phyloP scores from a whole-genome alignment of 2,113 vertebrate species.

The Ramphastos sulfuratus region DNA sequence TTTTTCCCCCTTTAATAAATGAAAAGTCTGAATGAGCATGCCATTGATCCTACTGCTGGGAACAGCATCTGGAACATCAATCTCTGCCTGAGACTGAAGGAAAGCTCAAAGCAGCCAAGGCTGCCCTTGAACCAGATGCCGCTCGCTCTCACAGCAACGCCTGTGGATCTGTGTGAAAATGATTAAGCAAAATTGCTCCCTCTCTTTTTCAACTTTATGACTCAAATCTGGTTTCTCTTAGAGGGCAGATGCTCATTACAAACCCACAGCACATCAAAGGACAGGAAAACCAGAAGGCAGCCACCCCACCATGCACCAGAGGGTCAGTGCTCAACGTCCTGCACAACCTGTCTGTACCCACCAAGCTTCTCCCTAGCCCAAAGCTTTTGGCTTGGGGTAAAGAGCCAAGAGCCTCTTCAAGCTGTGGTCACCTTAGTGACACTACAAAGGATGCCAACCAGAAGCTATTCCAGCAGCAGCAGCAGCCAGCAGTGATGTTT shows the following conservation, averaged over 20 bases:
- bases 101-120: slow-evolving; percentile 49
- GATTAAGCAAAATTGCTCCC: slow-evolving; percentile 64
- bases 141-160: not conserved
- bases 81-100: slow-evolving; percentile 31
- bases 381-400: not conserved
- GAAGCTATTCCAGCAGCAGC: not conserved
- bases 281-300: slow-evolving; percentile 10
- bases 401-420: not conserved
- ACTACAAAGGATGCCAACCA: not conserved
- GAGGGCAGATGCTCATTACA: slow-evolving; percentile 54
- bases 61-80: slow-evolving; percentile 60
- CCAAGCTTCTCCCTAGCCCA: not conserved
- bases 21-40: slow-evolving; percentile 8
- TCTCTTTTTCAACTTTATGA: slow-evolving; percentile 40
- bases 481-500: not conserved
- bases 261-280: slow-evolving; percentile 38
- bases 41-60: slow-evolving; percentile 7
- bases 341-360: not conserved
- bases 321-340: not conserved
- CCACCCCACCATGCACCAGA: fast-evolving
- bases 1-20: not conserved
- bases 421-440: fast-evolving
- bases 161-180: slow-evolving; percentile 59
- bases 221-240: slow-evolving; percentile 60
- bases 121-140: slow-evolving; percentile 49